Conservation (phyloP, 37 sponge, comb jelly and placozoan species). For the Lycopodina hypogea region DNA sequence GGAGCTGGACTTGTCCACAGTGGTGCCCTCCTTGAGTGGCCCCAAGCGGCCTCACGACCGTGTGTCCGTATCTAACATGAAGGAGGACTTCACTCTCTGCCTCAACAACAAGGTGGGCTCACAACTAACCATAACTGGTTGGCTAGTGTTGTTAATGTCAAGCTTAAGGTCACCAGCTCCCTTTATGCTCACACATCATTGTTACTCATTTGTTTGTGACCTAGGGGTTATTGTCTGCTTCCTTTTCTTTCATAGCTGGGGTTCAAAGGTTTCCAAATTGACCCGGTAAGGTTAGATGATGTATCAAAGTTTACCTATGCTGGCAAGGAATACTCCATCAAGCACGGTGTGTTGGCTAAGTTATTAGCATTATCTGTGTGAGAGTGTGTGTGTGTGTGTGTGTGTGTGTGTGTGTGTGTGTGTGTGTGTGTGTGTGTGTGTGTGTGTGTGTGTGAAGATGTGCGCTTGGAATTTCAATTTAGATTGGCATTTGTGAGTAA, state of each 20-base stretch:
- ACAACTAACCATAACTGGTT: no score
- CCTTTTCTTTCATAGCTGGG: slow-evolving; percentile 56
- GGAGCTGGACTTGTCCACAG: slow-evolving; percentile 70
- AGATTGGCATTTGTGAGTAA: no score
- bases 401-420: no score
- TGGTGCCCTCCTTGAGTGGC: slow-evolving; percentile 85
- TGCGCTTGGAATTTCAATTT: no score
- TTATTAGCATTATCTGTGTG: neutral
- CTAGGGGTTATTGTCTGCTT: no score
- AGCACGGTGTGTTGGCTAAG: slow-evolving; percentile 74
- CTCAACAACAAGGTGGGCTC: slow-evolving; percentile 70
- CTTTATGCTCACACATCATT: neutral
- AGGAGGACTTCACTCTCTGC: slow-evolving; percentile 79
- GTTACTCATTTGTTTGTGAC: no score
- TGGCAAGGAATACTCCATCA: slow-evolving; percentile 59
- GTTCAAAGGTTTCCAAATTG: slow-evolving; percentile 83
- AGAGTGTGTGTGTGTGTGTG: neutral
- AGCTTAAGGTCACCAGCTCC: no score
- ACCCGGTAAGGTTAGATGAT: slow-evolving; percentile 21
- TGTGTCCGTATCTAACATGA: slow-evolving; percentile 79
- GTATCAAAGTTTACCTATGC: slow-evolving; percentile 60
- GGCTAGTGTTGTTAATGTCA: neutral
- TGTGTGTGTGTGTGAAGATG: no score
- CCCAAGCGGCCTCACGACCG: slow-evolving; percentile 92
- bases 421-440: no score